A percentile compares a stretch with the other conserved stretches of the same genome.
Conservation (phyloP, 2,113 vertebrate genomes). For the Girardinichthys multiradiatus region DNA sequence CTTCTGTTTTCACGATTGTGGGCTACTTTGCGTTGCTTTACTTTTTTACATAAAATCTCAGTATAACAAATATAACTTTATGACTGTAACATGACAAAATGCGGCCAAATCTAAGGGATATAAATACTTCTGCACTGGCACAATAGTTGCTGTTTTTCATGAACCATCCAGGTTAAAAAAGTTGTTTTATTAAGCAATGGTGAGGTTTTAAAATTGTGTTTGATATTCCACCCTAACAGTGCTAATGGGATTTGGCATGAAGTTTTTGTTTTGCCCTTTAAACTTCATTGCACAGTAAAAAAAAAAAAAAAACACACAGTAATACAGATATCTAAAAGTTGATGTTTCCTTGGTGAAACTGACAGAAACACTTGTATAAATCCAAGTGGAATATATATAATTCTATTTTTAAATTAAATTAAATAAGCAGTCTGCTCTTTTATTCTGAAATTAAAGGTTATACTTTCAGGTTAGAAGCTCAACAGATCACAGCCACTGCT, state of each 20-base stretch:
- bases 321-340: neutral
- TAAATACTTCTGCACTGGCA: too few species aligned
- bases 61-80: neutral
- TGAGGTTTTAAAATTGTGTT: neutral
- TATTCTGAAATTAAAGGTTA: constrained; percentile 3
- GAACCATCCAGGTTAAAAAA: neutral
- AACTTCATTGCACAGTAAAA: neutral
- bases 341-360: neutral
- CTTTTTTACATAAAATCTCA: neutral
- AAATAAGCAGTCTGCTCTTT: neutral
- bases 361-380: neutral
- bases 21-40: neutral
- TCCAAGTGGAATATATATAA: neutral
- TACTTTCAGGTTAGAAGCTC: neutral
- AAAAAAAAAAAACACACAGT: neutral
- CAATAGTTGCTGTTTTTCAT: neutral
- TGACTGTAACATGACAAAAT: too few species aligned
- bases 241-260: neutral
- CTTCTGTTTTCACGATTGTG: neutral
- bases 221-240: neutral
- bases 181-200: neutral
- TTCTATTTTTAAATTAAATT: neutral
- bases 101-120: too few species aligned
- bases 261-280: neutral
- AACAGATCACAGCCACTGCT: neutral